Percentiles rank a stretch among this genome's conserved stretches.
phyloP scores from a whole-genome alignment of 2,797 vertebrate species.

The Amphiprion clarkii region DNA sequence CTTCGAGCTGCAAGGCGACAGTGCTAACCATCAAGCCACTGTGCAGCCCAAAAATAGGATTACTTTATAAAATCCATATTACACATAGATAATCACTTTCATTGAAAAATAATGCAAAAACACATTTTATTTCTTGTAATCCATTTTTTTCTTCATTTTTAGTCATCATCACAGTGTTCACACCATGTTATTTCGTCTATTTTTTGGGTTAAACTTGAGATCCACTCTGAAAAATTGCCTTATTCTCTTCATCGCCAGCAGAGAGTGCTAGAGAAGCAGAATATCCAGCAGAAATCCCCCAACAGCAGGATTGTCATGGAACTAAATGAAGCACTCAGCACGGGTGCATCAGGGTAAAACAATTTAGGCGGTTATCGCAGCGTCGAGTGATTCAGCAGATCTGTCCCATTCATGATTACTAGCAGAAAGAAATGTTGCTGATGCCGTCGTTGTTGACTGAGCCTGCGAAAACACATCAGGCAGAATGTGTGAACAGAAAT shows the following conservation, averaged over 20 bases:
- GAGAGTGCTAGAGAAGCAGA: slow-evolving; percentile 53
- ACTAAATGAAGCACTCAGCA: slow-evolving; percentile 10
- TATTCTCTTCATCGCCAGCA: slow-evolving; percentile 58
- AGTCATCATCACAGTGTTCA: neutral
- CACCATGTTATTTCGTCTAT: neutral
- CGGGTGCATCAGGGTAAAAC: slow-evolving; percentile 1
- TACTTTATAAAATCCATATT: neutral
- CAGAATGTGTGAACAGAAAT: slow-evolving; percentile 61
- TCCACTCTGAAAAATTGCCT: neutral
- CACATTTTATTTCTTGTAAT: too few relatives aligned
- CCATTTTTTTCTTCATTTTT: too few relatives aligned
- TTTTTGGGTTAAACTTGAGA: neutral
- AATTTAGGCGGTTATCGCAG: slow-evolving; percentile 9
- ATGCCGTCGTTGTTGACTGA: slow-evolving; percentile 39
- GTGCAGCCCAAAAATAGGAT: neutral
- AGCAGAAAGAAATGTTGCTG: slow-evolving; percentile 21
- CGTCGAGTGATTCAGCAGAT: slow-evolving; percentile 51
- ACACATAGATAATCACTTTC: neutral
- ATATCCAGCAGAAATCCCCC: neutral
- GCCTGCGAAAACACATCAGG: slow-evolving; percentile 32
- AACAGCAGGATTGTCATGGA: slow-evolving; percentile 6
- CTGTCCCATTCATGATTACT: slow-evolving; percentile 24
- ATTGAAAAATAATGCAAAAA: neutral
- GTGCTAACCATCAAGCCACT: too few relatives aligned
- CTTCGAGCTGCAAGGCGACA: too few relatives aligned